A percentile compares a stretch with the other conserved stretches of the same genome.
These are phyloP conservation scores for Ciconia nigra DNA, from an alignment of 2,797 vertebrate genomes.

Conservation along the genomic window DNA sequence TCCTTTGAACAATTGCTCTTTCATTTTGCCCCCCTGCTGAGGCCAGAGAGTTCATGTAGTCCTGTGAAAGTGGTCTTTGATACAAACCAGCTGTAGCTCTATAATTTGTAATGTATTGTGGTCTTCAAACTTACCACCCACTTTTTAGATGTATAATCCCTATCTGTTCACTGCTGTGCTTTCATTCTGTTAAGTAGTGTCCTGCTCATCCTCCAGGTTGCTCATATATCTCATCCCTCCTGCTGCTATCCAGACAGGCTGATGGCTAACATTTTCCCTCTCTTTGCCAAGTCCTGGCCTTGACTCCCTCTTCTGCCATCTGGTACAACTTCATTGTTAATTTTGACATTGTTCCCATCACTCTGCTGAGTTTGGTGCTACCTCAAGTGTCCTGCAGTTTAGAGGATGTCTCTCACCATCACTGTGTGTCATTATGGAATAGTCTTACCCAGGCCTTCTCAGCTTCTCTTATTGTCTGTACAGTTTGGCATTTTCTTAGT, in stretches of 20 bases:
- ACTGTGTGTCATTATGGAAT: not conserved
- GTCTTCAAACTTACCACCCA: not conserved
- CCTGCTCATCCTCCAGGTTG: slow-evolving; percentile 33
- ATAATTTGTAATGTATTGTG: not conserved
- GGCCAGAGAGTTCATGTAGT: not conserved
- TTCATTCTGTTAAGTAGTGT: not conserved
- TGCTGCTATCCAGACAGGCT: slow-evolving; percentile 36
- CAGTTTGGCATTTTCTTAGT: not conserved
- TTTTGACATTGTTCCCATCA: not conserved
- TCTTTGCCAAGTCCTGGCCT: slow-evolving; percentile 45
- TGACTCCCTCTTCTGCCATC: slow-evolving; percentile 50
- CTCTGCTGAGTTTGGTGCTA: not conserved
- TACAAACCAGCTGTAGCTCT: not conserved
- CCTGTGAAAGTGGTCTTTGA: not conserved
- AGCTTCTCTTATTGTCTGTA: not conserved
- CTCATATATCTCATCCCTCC: slow-evolving; percentile 38
- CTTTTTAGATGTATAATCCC: not conserved
- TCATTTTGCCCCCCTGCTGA: not conserved
- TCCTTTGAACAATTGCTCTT: not conserved
- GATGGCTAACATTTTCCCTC: slow-evolving; percentile 21
- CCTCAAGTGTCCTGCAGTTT: not conserved
- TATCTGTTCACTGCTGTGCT: not conserved
- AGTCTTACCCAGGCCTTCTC: not conserved
- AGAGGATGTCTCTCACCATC: not conserved
- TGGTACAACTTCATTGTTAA: slow-evolving; percentile 43